Evolutionary conservation across 1,140 invertebrate species (phyloP), one percentile per base, ranked within the genome.

Genomic region (Aphidius ervi): DNA sequence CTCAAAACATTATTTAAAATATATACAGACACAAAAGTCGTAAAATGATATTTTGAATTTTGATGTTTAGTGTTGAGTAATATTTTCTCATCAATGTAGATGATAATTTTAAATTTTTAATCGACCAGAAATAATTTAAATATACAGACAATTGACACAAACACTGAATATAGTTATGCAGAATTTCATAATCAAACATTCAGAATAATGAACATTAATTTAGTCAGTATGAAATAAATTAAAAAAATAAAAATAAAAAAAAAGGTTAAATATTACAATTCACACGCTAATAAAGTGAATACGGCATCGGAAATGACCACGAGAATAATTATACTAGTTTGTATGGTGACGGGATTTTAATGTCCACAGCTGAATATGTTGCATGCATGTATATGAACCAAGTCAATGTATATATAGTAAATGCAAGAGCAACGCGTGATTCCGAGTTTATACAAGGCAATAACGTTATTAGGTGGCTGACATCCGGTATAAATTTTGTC

Each of bases 391-490:
- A 8, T 43, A 7, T 43, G 42, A 31, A 31, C 23, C 23, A 4
- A 31, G 23, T 31, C 43, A 45, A 49, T 60, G 47, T 60, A 50
- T 39, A 42, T n/a, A 3, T 43, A 10, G 43, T 42, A 42, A 31
- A 31, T 31, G 23, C 23, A 31, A 31, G 23, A 31, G 23, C 23
- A 31, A 31, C 23, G 23, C 23, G 23, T 31, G 23, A 31, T 31
- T 31, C 45, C 53, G 62, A 70, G 71, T 72, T 74, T 74, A 74
- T 73, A 76, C 72, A 76, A 68, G 67, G 73, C 73, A 76, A 76
- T 76, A 76, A 76, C 73, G 69, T 75, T 75, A 76, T 76, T 76
- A 76, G 74, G 69, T 75, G 69, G 72, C 68, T 70, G 70, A 67
- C 72, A 74, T 75, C 72, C 71, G 72, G 71, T 72, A 74, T 76